A percentile compares a stretch with the other conserved stretches of the same genome.
Evolutionary conservation across 2,113 vertebrate genomes (phyloP).

Genomic region (Colaptes auratus): DNA sequence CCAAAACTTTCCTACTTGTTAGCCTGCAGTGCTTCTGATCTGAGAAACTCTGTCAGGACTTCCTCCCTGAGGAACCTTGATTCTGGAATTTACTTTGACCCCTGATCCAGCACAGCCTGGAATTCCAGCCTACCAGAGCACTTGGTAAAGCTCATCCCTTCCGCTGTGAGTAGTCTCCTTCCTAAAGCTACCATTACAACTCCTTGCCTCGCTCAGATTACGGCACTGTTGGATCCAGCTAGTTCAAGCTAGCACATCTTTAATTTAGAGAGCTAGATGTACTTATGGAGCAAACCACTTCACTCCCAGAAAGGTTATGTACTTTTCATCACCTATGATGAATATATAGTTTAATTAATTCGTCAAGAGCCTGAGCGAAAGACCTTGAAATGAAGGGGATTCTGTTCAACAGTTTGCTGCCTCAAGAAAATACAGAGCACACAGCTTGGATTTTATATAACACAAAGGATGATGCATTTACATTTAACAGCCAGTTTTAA

Average conservation of each 20-base stretch:
- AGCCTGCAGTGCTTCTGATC: not conserved
- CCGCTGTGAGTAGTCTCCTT: not conserved
- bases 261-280: constrained; percentile 12
- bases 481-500: constrained; percentile 39
- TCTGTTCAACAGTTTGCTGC: constrained; percentile 39
- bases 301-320: not conserved
- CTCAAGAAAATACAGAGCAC: constrained; percentile 9
- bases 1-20: not conserved
- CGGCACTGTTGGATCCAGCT: not conserved
- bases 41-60: not conserved
- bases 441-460: constrained; percentile 12
- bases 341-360: constrained; percentile 37
- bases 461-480: constrained; percentile 49
- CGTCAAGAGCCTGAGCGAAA: constrained; percentile 7
- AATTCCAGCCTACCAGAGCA: not conserved
- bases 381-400: not conserved
- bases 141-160: not conserved
- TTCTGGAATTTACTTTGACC: not conserved
- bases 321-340: constrained; percentile 45
- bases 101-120: not conserved
- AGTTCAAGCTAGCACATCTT: constrained; percentile 28
- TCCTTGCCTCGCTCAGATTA: not conserved
- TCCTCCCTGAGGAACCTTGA: not conserved
- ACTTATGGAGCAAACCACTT: constrained; percentile 8
- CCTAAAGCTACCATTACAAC: constrained; percentile 3